These are phyloP conservation scores for Drosophila sp. DNA, from an alignment of 1,140 invertebrate species.

Conservation along the genomic window DNA sequence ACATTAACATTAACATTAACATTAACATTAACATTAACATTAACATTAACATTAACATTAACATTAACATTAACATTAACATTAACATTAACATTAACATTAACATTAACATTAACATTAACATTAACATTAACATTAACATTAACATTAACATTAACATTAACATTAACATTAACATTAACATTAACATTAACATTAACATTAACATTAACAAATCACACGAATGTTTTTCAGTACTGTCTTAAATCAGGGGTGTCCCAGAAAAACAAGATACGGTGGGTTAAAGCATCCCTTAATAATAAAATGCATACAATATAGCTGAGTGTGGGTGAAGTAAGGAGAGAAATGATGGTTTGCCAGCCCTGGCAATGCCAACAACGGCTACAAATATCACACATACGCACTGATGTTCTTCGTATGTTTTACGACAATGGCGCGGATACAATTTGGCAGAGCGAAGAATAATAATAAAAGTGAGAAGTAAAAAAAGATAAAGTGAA, in stretches of 20 bases:
- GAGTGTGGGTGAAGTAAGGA: not conserved
- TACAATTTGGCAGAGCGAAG: conserved; percentile 76
- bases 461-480: conserved; percentile 67
- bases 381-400: conserved; percentile 65
- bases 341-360: conserved; percentile 8
- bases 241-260: too few species aligned
- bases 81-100: not conserved
- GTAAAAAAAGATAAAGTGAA: conserved; percentile 13
- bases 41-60: not conserved
- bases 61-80: not conserved
- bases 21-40: not conserved
- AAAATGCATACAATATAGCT: not conserved
- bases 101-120: not conserved
- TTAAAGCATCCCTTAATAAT: not conserved
- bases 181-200: not conserved
- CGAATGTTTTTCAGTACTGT: too few species aligned
- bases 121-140: not conserved
- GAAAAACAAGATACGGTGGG: too few species aligned
- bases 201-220: too few species aligned
- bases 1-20: not conserved
- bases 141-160: not conserved
- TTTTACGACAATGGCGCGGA: conserved; percentile 79
- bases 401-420: conserved; percentile 64
- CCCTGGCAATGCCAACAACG: conserved; percentile 30
- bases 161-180: not conserved